phyloP scores from a whole-genome alignment of 2,888 invertebrate genomes.

The Zootermopsis nevadensis region DNA sequence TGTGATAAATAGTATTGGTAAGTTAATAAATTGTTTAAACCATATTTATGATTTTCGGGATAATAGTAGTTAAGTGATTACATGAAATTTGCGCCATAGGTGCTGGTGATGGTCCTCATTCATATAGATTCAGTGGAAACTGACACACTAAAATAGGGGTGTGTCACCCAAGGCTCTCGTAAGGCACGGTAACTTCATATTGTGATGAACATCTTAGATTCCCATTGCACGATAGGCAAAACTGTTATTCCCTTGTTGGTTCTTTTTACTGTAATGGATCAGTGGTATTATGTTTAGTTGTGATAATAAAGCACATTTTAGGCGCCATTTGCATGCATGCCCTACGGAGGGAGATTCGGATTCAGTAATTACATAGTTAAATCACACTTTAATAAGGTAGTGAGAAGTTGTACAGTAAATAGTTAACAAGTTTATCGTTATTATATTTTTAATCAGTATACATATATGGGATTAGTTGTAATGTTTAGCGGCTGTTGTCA shows the following conservation, averaged over 20 bases:
- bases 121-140: not conserved
- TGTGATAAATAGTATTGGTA: slow-evolving; percentile 23
- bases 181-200: no score
- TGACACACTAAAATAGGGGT: slow-evolving; percentile 39
- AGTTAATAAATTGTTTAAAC: not conserved
- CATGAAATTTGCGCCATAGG: not conserved
- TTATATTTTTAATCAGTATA: not conserved
- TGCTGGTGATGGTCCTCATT: not conserved
- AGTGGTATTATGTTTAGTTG: not conserved
- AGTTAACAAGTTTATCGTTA: no score
- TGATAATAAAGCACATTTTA: slow-evolving; percentile 21
- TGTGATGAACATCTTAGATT: no score
- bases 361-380: not conserved
- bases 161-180: slow-evolving; percentile 1
- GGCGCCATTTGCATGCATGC: slow-evolving; percentile 41
- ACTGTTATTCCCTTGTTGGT: not conserved
- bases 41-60: not conserved
- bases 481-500: not conserved
- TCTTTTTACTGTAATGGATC: not conserved
- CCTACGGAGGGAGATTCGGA: slow-evolving; percentile 20
- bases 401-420: no score
- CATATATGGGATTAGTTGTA: not conserved
- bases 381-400: no score
- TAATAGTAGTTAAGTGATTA: not conserved
- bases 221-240: no score